Conservation (phyloP, 53 echinoderm and acorn worm genomes). For the Paracentrotus lividus region DNA sequence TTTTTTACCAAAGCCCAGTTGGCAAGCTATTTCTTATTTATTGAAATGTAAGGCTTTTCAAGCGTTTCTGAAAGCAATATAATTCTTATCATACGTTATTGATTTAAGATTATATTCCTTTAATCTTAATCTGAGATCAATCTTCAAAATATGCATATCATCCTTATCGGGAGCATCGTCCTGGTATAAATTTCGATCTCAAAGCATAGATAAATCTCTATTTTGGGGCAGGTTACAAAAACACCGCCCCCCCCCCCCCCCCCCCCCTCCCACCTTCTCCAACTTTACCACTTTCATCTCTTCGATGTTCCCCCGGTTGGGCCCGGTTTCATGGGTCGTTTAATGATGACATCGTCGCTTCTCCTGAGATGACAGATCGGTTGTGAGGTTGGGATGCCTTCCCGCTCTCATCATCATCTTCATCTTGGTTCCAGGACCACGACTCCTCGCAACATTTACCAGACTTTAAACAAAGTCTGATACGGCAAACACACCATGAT, state of each 20-base stretch:
- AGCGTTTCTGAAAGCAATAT: too few species aligned
- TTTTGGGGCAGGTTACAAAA: neutral
- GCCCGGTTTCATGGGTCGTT: constrained; percentile 5
- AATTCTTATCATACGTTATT: too few species aligned
- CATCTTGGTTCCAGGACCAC: neutral
- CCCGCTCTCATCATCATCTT: constrained; percentile 21
- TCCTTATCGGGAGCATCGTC: too few species aligned
- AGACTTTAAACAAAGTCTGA: constrained; percentile 60
- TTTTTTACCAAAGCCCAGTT: too few species aligned
- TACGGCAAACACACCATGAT: constrained; percentile 47
- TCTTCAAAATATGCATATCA: too few species aligned
- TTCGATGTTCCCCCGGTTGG: neutral
- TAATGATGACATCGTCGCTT: neutral
- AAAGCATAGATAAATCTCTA: neutral
- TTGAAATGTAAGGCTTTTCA: too few species aligned
- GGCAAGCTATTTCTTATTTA: too few species aligned
- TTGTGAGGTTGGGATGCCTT: constrained; percentile 16
- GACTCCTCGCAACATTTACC: constrained; percentile 61
- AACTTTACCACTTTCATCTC: neutral
- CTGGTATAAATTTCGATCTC: too few species aligned
- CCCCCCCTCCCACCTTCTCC: neutral
- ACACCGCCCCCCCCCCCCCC: neutral
- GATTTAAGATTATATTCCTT: too few species aligned
- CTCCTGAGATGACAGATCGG: constrained; percentile 32
- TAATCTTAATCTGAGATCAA: too few species aligned